These are phyloP conservation scores for Procambarus virginalis DNA, from an alignment of 1,140 invertebrate genomes.

Conservation along the genomic window DNA sequence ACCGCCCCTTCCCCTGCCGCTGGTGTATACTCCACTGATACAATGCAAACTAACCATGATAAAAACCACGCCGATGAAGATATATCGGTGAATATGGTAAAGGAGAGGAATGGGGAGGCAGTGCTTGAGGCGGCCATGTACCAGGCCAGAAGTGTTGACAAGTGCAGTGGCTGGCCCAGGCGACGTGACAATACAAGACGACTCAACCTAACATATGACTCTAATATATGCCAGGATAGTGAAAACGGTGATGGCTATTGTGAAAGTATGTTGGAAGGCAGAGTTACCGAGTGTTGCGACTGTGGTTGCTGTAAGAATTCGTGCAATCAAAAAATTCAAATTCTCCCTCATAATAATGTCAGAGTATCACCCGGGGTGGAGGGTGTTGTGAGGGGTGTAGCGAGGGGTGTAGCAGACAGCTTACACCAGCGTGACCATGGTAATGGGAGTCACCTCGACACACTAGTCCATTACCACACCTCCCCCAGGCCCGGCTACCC, in stretches of 20 bases:
- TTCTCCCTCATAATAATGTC: neutral
- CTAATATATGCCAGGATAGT: constrained; percentile 20
- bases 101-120: neutral
- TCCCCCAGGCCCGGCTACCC: neutral
- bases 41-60: neutral
- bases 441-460: neutral
- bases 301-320: neutral
- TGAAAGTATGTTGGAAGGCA: neutral
- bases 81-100: neutral
- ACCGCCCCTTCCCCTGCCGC: neutral
- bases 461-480: neutral
- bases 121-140: neutral
- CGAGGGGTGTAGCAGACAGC: neutral
- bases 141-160: neutral
- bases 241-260: neutral
- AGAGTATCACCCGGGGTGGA: neutral
- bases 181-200: neutral
- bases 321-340: too few relatives aligned
- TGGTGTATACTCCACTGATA: neutral
- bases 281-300: neutral
- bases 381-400: neutral
- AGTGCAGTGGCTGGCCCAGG: neutral
- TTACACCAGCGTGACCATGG: neutral
- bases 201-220: neutral
- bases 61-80: neutral